Evolutionary conservation across 2,888 invertebrate species (phyloP), one percentile per base, ranked within the genome.

Genomic region (Crematogaster levior): DNA sequence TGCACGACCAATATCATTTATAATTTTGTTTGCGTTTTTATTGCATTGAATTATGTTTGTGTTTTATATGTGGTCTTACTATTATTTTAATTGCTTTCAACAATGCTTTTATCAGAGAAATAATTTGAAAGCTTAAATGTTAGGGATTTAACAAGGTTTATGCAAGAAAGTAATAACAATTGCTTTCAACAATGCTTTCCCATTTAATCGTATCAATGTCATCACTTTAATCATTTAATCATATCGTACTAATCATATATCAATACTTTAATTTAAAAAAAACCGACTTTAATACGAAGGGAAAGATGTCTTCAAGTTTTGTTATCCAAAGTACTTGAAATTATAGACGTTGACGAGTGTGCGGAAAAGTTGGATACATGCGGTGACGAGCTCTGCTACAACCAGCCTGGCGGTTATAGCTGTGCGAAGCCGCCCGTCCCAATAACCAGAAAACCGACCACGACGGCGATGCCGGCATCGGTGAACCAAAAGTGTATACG

Each of bases 321-420:
- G 10, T 10, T 10, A 43, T 46, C 5, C 3, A 5, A 66, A 30
- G 3, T 56, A 43, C 18, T 48, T 56, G 12, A 12, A 58, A 58
- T 70, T 46, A 21, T 34, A 98, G 98, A 98, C 95, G 96, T 98
- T 88, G 96, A 98, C 92, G 98, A 98, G 93, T 98, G 98, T 91
- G 95, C 95, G 0, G 95, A 95, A 58, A 96, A 96, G 43, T 95
- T 95, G 74, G 95, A 97, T 77, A 95, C 95, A 74, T 97, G 97
- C 77, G 95, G 95, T 0, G 94, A 95, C 9, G 96, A 96, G 37
- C 95, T 96, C 1, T 97, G 97, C 91, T 96, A 96, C 88, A 97
- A 97, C 93, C 96, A 96, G 53, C 95, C 96, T 0, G 97, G 97
- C 0, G 96, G 96, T 0, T 97, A 96, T 94, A 96, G 95, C 84